Evolutionary conservation across 2,888 invertebrate species (phyloP).

Genomic region (Drosophila siamana): DNA sequence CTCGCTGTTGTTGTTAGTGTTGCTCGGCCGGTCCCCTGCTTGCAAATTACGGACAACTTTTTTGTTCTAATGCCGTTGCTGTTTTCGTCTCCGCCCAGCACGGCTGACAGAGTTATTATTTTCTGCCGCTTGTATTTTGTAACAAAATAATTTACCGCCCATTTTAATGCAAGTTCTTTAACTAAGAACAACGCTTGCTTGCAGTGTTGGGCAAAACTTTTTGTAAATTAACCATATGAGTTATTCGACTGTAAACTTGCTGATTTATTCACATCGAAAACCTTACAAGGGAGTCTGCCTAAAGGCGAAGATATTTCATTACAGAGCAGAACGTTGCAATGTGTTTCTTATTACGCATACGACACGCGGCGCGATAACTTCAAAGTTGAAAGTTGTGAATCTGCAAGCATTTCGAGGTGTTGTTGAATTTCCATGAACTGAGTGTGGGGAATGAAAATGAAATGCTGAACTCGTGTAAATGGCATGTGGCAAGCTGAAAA

Average conservation of each 20-base stretch:
- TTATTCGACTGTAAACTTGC: not conserved
- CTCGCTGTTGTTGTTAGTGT: too few relatives aligned
- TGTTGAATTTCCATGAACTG: constrained; percentile 32
- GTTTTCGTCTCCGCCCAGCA: not conserved
- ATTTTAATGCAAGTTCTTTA: constrained; percentile 11
- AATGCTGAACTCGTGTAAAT: constrained; percentile 2
- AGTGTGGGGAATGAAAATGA: constrained; percentile 6
- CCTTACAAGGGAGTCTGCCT: not conserved
- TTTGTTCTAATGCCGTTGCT: constrained; percentile 48
- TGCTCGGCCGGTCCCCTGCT: constrained; percentile 1
- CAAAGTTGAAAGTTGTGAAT: constrained; percentile 39
- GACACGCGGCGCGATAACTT: constrained; percentile 47
- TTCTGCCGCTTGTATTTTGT: constrained; percentile 1
- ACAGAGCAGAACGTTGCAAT: not conserved
- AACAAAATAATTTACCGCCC: constrained; percentile 5
- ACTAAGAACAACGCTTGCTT: constrained; percentile 17
- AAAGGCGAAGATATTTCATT: not conserved
- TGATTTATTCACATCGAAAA: not conserved
- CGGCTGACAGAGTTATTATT: constrained; percentile 1
- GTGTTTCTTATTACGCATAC: constrained; percentile 31
- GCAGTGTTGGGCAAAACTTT: constrained; percentile 7
- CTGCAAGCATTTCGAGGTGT: constrained; percentile 5
- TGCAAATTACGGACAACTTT: constrained; percentile 69
- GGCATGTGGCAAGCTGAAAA: constrained; percentile 3
- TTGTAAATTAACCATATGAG: constrained; percentile 5